These are phyloP conservation scores for Apantesis nais DNA, from an alignment of 2,888 invertebrate genomes.

Conservation along the genomic window DNA sequence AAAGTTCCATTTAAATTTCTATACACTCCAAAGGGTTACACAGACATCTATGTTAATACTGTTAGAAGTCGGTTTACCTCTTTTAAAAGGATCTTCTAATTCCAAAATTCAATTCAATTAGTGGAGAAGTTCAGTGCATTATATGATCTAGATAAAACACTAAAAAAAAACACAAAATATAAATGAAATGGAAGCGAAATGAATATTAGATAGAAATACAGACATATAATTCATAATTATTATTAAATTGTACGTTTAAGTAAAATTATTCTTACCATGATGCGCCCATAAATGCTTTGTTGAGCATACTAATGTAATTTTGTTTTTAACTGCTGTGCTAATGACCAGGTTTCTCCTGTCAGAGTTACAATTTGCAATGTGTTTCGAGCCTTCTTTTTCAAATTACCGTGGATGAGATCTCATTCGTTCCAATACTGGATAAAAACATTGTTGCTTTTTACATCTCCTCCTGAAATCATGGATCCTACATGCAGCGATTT, in stretches of 20 bases:
- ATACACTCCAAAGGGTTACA: too few species aligned
- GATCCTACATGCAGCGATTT: too few species aligned
- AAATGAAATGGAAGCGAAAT: neutral
- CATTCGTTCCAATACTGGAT: neutral
- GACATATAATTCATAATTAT: too few species aligned
- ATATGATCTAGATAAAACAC: neutral
- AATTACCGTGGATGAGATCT: neutral
- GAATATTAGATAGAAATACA: neutral
- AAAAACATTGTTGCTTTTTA: neutral
- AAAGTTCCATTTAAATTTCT: too few species aligned
- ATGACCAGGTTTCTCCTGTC: neutral
- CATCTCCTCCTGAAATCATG: too few species aligned
- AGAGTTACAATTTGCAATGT: neutral
- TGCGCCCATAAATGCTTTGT: neutral
- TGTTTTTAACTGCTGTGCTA: neutral
- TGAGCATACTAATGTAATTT: neutral
- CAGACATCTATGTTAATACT: too few species aligned
- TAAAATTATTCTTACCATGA: neutral
- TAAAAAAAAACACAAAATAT: neutral
- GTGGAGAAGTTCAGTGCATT: neutral
- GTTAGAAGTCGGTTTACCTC: too few species aligned
- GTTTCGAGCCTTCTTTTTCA: neutral
- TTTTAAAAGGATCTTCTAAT: too few species aligned
- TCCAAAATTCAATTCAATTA: constrained; percentile 17
- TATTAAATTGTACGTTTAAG: neutral